Conservation (phyloP, 2,113 vertebrate species). For the Aphelocoma coerulescens region DNA sequence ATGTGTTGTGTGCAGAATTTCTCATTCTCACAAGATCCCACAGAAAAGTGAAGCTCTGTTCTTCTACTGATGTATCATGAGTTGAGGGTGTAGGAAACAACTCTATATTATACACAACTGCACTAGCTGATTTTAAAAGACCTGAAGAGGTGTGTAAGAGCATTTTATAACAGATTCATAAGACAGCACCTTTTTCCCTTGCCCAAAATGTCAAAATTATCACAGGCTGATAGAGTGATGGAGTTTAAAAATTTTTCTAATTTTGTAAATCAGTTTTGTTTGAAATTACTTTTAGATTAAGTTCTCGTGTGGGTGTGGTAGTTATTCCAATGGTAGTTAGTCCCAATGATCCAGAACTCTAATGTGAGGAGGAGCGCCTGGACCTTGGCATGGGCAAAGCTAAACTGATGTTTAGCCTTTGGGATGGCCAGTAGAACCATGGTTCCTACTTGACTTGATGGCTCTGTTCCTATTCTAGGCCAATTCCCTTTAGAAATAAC, state of each 20-base stretch:
- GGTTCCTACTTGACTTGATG: not conserved
- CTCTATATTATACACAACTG: not conserved
- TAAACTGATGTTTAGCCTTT: not conserved
- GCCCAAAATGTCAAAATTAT: not conserved
- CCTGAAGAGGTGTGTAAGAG: not conserved
- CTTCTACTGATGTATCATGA: not conserved
- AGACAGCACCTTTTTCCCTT: not conserved
- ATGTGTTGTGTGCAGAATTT: not conserved
- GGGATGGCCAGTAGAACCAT: not conserved
- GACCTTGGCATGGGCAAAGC: not conserved
- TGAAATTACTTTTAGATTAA: not conserved
- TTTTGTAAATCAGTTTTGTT: not conserved
- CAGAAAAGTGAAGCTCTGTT: not conserved
- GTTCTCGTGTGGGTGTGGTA: not conserved
- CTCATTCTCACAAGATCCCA: not conserved
- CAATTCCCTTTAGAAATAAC: not conserved
- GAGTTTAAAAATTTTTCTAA: not conserved
- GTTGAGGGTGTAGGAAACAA: not conserved
- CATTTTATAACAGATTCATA: not conserved
- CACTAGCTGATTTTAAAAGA: not conserved
- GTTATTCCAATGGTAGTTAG: not conserved
- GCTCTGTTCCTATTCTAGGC: rapidly evolving
- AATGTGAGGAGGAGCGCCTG: rapidly evolving
- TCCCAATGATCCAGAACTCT: not conserved
- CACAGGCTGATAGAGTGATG: not conserved